phyloP scores from a whole-genome alignment of 2,113 vertebrate species.

The Zingel zingel region DNA sequence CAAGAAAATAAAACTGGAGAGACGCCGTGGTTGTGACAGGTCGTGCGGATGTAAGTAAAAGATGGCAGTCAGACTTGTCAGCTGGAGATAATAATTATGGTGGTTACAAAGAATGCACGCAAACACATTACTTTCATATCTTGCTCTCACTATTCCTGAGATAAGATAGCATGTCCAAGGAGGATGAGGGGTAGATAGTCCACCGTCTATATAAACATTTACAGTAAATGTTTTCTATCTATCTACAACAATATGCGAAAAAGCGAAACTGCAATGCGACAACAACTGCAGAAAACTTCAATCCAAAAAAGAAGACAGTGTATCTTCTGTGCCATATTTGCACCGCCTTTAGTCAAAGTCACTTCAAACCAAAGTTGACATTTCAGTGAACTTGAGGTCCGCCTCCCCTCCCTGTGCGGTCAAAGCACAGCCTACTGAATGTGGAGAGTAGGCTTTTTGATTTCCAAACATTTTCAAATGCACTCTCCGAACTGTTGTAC shows the following conservation, averaged over 20 bases:
- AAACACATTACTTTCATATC: constrained; percentile 71
- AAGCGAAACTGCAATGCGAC: constrained; percentile 10
- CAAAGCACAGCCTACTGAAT: constrained; percentile 52
- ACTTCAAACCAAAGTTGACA: constrained; percentile 72
- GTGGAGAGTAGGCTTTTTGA: constrained; percentile 58
- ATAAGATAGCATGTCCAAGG: constrained; percentile 62
- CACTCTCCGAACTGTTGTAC: constrained; percentile 39
- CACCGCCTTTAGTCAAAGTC: constrained; percentile 53
- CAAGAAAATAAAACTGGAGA: constrained; percentile 55
- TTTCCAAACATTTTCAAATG: constrained; percentile 61
- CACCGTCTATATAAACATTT: constrained; percentile 67
- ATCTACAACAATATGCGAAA: constrained; percentile 37
- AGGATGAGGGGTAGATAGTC: constrained; percentile 53
- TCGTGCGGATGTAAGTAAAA: constrained; percentile 41
- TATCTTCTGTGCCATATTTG: constrained; percentile 61
- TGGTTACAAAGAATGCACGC: constrained; percentile 70
- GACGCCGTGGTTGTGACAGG: constrained; percentile 16
- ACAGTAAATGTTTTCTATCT: constrained; percentile 52
- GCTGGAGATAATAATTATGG: constrained; percentile 64
- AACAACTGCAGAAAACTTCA: constrained; percentile 30
- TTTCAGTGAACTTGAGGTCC: constrained; percentile 72
- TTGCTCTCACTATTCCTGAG: constrained; percentile 47
- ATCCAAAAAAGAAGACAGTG: constrained; percentile 32
- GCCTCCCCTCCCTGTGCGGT: constrained; percentile 61
- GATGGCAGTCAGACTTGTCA: constrained; percentile 44